phyloP scores from a whole-genome alignment of 2,888 invertebrate genomes.

The Sympetrum striolatum region DNA sequence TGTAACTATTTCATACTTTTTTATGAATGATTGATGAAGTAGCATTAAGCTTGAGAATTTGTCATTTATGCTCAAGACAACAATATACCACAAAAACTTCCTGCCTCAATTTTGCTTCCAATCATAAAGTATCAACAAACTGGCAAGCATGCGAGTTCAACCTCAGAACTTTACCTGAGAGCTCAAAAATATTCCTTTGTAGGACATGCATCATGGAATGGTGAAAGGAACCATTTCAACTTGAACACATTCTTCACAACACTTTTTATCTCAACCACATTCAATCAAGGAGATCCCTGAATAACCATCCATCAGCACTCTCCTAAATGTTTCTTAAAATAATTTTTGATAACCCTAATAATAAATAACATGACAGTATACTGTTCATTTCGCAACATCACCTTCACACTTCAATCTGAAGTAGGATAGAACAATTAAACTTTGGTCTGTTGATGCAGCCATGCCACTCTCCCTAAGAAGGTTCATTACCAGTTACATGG shows the following conservation, averaged over 20 bases:
- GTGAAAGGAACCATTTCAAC: background rate
- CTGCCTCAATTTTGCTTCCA: background rate
- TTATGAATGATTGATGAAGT: background rate
- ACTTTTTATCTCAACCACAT: background rate
- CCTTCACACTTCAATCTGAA: conserved; percentile 31
- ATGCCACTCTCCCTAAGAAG: background rate
- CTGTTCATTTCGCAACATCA: conserved; percentile 10
- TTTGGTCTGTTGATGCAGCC: background rate
- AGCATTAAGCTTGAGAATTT: background rate
- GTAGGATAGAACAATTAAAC: conserved; percentile 8
- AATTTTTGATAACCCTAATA: conserved; percentile 16
- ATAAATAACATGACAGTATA: conserved; percentile 32
- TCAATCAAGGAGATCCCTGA: background rate
- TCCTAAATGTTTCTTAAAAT: background rate
- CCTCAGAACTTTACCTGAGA: conserved; percentile 32
- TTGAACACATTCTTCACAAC: background rate
- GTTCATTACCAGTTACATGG: background rate
- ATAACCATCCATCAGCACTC: background rate
- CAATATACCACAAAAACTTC: background rate
- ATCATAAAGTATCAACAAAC: background rate
- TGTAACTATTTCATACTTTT: background rate
- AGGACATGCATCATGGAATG: background rate
- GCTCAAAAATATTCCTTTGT: background rate
- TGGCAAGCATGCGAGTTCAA: conserved; percentile 35
- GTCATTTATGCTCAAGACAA: background rate